Evolutionary conservation across 2,888 invertebrate genomes (phyloP).

Genomic region (Ophion ventricosus): DNA sequence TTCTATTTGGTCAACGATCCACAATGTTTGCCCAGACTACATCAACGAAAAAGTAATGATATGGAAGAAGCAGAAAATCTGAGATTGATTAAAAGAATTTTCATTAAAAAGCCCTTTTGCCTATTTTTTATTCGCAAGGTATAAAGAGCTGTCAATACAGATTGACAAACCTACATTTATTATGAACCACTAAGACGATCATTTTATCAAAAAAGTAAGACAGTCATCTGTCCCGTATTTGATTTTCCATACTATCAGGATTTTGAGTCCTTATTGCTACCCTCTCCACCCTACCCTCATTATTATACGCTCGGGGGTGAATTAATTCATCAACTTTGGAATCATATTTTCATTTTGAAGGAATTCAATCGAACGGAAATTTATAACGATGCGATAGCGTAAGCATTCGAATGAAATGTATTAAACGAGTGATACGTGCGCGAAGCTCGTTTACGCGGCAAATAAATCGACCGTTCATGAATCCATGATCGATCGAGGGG

Average conservation of each 20-base stretch:
- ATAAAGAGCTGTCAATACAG: too few relatives aligned
- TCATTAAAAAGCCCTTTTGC: too few relatives aligned
- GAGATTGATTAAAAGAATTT: too few relatives aligned
- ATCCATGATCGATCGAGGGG: slow-evolving; percentile 1
- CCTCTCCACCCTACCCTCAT: background rate
- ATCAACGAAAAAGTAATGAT: background rate
- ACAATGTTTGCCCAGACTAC: slow-evolving; percentile 60
- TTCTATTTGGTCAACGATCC: slow-evolving; percentile 57
- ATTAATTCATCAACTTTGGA: background rate
- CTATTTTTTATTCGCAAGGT: too few relatives aligned
- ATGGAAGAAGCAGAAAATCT: too few relatives aligned
- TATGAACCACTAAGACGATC: too few relatives aligned
- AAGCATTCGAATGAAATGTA: slow-evolving; percentile 20
- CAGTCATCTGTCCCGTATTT: background rate
- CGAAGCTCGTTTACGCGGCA: background rate
- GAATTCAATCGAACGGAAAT: slow-evolving; percentile 24
- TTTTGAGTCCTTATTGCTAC: background rate
- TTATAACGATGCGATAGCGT: background rate
- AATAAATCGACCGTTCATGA: slow-evolving; percentile 39
- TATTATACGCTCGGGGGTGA: background rate
- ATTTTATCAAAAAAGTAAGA: too few relatives aligned
- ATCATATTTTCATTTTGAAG: slow-evolving; percentile 26
- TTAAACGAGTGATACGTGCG: slow-evolving; percentile 27
- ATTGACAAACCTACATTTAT: too few relatives aligned
- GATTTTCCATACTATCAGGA: background rate